Evolutionary conservation across 1,140 invertebrate species (phyloP).

Genomic region (Batillaria attramentaria): DNA sequence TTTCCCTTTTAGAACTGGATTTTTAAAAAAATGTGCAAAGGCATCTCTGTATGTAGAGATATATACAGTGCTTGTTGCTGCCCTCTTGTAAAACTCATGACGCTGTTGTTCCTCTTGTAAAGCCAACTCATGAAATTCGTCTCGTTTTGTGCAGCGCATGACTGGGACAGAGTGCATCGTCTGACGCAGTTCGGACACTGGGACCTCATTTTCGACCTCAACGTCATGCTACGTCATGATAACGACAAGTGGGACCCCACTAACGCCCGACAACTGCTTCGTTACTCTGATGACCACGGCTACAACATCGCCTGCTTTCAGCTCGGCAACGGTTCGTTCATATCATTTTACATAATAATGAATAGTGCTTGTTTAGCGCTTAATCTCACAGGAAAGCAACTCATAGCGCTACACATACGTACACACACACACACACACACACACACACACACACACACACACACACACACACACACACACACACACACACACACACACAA

Average conservation of each 20-base stretch:
- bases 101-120: not conserved
- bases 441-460: too few species aligned
- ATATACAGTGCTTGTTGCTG: not conserved
- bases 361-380: too few species aligned
- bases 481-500: too few species aligned
- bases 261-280: not conserved
- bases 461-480: too few species aligned
- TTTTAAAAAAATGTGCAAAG: not conserved
- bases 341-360: too few species aligned
- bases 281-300: not conserved
- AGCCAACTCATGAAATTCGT: not conserved
- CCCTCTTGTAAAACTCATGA: not conserved
- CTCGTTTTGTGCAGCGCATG: not conserved
- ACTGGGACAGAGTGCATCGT: not conserved
- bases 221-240: not conserved
- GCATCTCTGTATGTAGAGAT: not conserved
- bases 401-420: too few species aligned
- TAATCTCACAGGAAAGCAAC: too few species aligned
- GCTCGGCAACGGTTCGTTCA: slow-evolving; percentile 17
- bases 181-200: not conserved
- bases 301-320: not conserved
- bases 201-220: slow-evolving; percentile 10
- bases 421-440: too few species aligned
- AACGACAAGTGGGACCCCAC: not conserved
- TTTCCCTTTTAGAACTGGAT: not conserved